Evolutionary conservation across 2,797 vertebrate species (phyloP).

Genomic region (Cuculus canorus): DNA sequence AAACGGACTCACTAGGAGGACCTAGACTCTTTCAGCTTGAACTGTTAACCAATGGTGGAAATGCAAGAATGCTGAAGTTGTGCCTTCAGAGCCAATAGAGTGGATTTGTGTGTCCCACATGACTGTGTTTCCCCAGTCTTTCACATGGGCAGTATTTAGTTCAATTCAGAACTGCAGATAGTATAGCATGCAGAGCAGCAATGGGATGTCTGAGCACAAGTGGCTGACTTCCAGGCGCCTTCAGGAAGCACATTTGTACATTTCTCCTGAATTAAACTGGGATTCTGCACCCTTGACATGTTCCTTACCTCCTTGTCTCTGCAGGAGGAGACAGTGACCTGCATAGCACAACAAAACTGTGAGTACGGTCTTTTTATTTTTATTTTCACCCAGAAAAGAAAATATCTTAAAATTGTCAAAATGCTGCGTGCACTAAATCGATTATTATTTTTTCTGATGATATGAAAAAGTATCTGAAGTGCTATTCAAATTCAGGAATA

Average conservation of each 20-base stretch:
- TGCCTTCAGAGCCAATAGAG: constrained; percentile 82
- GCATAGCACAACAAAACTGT: constrained; percentile 62
- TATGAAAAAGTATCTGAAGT: neutral
- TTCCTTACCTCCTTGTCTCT: neutral
- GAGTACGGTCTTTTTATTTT: constrained; percentile 65
- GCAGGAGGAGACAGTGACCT: neutral
- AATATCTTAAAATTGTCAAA: neutral
- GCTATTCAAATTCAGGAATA: constrained; percentile 5
- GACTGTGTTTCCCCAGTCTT: constrained; percentile 83
- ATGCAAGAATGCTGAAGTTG: constrained; percentile 80
- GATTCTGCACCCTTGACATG: constrained; percentile 69
- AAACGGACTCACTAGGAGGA: constrained; percentile 79
- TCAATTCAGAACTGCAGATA: constrained; percentile 87
- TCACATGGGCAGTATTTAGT: constrained; percentile 85
- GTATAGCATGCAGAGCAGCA: constrained; percentile 75
- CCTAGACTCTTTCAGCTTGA: constrained; percentile 76
- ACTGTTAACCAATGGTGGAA: constrained; percentile 85
- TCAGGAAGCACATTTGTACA: constrained; percentile 50
- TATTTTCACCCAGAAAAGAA: constrained; percentile 28
- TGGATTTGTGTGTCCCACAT: constrained; percentile 81
- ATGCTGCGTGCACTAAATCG: neutral
- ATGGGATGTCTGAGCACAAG: constrained; percentile 72
- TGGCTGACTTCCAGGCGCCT: constrained; percentile 68
- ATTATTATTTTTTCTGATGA: neutral
- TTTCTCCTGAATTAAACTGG: constrained; percentile 30